A percentile compares a stretch with the other conserved stretches of the same genome.
These are phyloP conservation scores for Cephonodes hylas DNA, from an alignment of 2,888 invertebrate species.

Conservation along the genomic window DNA sequence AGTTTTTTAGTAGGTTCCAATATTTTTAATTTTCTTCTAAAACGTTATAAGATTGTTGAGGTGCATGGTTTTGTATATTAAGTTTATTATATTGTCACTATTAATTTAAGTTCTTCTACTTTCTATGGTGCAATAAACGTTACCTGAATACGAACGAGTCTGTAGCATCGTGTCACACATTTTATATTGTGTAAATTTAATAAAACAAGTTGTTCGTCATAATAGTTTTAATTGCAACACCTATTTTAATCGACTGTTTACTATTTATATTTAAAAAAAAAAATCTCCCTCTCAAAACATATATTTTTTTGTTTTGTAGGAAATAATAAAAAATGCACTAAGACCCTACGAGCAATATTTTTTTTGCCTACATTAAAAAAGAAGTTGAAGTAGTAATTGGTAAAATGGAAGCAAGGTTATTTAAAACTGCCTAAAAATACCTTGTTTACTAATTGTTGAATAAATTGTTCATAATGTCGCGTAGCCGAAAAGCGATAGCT, in stretches of 20 bases:
- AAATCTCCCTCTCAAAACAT: no score
- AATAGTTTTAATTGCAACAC: background rate
- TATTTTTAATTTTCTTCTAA: background rate
- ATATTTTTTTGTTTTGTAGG: no score
- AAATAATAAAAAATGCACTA: no score
- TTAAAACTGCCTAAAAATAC: background rate
- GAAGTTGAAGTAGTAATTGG: no score
- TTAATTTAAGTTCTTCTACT: background rate
- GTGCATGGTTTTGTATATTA: background rate
- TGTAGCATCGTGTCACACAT: background rate
- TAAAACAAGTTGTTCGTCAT: background rate
- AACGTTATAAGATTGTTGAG: background rate
- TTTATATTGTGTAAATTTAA: constrained; percentile 1
- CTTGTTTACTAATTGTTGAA: background rate
- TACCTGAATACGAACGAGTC: background rate
- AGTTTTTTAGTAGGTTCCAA: no score
- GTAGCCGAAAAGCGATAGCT: constrained; percentile 68
- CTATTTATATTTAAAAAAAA: no score
- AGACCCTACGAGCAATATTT: no score
- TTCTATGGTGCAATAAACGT: background rate
- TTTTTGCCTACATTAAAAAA: no score
- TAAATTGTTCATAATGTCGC: background rate
- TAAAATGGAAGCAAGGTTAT: no score
- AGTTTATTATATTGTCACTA: background rate
- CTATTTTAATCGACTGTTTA: background rate